phyloP scores from a whole-genome alignment of 2,113 vertebrate species.

The Sander lucioperca region DNA sequence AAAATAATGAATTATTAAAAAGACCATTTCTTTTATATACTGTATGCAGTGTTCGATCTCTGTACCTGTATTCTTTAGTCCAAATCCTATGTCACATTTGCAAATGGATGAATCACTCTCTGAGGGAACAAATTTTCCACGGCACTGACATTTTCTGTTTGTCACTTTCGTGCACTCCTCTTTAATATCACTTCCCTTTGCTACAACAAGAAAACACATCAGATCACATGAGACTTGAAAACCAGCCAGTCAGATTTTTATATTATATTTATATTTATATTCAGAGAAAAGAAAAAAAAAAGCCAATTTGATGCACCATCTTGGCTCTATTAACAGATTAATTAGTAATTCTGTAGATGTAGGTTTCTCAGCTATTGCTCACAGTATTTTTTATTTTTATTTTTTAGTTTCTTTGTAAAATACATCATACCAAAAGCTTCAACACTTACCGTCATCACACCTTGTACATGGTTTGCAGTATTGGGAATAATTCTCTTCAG shows the following conservation, averaged over 20 bases:
- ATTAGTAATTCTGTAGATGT: not conserved
- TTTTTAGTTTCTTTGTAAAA: not conserved
- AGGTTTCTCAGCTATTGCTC: not conserved
- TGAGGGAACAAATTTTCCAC: constrained; percentile 1
- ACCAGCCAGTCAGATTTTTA: too few relatives aligned
- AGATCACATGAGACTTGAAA: not conserved
- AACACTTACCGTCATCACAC: constrained; percentile 42
- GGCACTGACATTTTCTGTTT: constrained; percentile 63
- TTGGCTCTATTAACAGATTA: not conserved
- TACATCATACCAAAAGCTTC: not conserved
- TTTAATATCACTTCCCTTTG: not conserved
- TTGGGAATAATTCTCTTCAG: fast-evolving
- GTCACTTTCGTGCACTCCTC: fast-evolving
- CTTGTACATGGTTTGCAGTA: not conserved
- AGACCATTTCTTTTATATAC: not conserved
- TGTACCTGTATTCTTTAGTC: constrained; percentile 19
- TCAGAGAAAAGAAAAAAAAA: not conserved
- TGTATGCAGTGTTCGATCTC: not conserved
- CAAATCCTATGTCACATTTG: constrained; percentile 58
- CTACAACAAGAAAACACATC: constrained; percentile 31
- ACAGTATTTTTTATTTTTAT: not conserved
- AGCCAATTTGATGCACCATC: not conserved
- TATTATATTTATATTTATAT: too few relatives aligned
- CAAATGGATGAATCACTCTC: not conserved
- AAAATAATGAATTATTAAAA: constrained; percentile 17